These are phyloP conservation scores for Neomorphus geoffroyi DNA, from an alignment of 2,797 vertebrate genomes.

Conservation along the genomic window DNA sequence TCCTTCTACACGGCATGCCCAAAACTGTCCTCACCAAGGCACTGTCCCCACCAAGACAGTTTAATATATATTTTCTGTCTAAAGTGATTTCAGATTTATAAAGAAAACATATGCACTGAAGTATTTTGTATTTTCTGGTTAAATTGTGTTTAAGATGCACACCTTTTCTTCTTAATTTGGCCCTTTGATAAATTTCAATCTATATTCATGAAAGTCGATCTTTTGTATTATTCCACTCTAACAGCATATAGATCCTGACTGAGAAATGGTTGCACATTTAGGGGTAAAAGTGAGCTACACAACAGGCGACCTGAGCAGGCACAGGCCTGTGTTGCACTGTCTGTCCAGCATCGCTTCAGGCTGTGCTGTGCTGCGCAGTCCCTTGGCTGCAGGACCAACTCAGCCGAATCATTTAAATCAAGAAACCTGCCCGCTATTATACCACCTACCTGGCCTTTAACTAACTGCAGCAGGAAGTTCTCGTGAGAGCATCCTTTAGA, in stretches of 20 bases:
- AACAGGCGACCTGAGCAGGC: background rate
- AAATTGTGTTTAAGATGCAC: background rate
- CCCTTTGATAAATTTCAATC: background rate
- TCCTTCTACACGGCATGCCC: background rate
- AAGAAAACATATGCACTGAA: background rate
- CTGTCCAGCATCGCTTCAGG: background rate
- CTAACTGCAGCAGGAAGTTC: background rate
- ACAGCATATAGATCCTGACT: fast-evolving
- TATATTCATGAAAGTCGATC: background rate
- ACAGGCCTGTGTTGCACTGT: background rate
- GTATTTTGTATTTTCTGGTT: background rate
- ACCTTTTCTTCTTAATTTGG: background rate
- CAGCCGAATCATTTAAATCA: background rate
- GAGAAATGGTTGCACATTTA: background rate
- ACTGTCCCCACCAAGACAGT: background rate
- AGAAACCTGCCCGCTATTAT: too few relatives aligned
- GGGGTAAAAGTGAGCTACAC: background rate
- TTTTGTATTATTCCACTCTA: background rate
- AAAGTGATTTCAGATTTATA: background rate
- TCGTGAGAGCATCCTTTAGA: background rate
- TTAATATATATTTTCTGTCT: background rate
- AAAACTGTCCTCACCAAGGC: background rate
- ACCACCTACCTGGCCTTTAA: background rate
- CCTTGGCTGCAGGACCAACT: background rate
- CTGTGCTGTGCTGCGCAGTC: background rate